Percentiles rank a stretch among this genome's conserved stretches.
phyloP scores from a whole-genome alignment of 1,140 invertebrate species.

The Doryteuthis pealeii region DNA sequence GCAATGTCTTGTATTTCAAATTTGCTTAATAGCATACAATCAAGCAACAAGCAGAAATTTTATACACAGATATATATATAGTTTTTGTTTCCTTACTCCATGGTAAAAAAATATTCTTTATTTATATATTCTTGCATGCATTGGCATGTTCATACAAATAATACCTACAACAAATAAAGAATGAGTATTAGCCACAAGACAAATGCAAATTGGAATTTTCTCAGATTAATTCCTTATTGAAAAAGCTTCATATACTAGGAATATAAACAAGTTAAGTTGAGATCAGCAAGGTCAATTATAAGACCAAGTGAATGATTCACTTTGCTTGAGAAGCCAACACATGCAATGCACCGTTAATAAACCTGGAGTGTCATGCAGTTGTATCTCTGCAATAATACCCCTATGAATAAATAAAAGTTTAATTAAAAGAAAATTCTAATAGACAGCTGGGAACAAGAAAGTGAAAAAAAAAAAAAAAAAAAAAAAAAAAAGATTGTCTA shows the following conservation, averaged over 20 bases:
- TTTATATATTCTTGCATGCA: neutral
- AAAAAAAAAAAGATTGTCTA: no score
- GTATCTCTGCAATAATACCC: no score
- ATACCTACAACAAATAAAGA: neutral
- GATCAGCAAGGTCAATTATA: no score
- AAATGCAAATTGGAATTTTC: neutral
- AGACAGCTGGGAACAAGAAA: no score
- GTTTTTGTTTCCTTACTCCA: neutral
- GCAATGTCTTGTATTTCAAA: neutral
- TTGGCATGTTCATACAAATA: slow-evolving; percentile 2
- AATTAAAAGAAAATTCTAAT: no score
- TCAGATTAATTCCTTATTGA: neutral
- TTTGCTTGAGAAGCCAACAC: no score
- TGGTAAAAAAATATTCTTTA: slow-evolving; percentile 6
- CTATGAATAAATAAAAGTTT: no score
- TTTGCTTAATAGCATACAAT: neutral
- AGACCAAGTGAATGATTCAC: no score
- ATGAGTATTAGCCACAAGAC: slow-evolving; percentile 4
- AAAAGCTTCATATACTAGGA: neutral
- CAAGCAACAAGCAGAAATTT: slow-evolving; percentile 5
- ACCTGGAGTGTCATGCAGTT: no score
- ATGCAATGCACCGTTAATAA: no score
- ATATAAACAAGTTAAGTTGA: no score
- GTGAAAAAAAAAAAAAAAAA: no score
- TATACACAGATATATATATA: neutral